These are phyloP conservation scores for Anableps anableps DNA, from an alignment of 2,797 vertebrate genomes.

Conservation along the genomic window DNA sequence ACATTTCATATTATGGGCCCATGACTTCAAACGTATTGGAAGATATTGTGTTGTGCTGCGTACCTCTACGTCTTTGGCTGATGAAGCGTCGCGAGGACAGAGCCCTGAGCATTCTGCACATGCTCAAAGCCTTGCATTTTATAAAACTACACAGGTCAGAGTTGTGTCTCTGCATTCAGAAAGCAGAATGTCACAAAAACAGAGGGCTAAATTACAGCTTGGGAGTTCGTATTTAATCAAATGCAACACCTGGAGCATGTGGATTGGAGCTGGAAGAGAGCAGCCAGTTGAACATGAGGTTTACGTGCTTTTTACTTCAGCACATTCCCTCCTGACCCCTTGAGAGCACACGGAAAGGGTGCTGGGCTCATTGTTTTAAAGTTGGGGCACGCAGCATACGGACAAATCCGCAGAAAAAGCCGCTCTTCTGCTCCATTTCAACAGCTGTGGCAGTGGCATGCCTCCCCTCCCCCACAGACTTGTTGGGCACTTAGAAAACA, in stretches of 20 bases:
- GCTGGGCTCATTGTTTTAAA: conserved; percentile 26
- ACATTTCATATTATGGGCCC: conserved; percentile 51
- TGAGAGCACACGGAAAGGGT: conserved; percentile 21
- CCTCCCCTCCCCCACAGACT: background rate
- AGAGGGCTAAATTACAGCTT: conserved; percentile 22
- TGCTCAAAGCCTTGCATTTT: conserved; percentile 27
- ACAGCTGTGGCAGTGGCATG: conserved; percentile 24
- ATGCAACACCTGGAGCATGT: conserved; percentile 1
- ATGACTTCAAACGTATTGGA: conserved; percentile 40
- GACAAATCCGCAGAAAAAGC: conserved; percentile 45
- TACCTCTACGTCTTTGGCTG: conserved; percentile 52
- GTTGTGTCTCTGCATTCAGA: conserved; percentile 27
- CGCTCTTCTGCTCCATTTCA: conserved; percentile 31
- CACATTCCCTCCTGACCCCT: conserved; percentile 65
- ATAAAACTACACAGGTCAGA: conserved; percentile 17
- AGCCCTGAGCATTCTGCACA: conserved; percentile 24
- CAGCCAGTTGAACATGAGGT: conserved; percentile 28
- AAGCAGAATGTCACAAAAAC: conserved; percentile 43
- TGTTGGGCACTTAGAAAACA: conserved; percentile 43
- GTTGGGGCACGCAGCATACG: conserved; percentile 46
- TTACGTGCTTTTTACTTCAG: conserved; percentile 67
- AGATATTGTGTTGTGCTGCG: conserved; percentile 36
- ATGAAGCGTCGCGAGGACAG: conserved; percentile 25
- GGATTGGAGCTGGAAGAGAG: conserved; percentile 3
- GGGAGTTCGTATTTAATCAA: conserved; percentile 14